phyloP scores from a whole-genome alignment of 2,797 vertebrate genomes.

The Lutjanus campechanus region DNA sequence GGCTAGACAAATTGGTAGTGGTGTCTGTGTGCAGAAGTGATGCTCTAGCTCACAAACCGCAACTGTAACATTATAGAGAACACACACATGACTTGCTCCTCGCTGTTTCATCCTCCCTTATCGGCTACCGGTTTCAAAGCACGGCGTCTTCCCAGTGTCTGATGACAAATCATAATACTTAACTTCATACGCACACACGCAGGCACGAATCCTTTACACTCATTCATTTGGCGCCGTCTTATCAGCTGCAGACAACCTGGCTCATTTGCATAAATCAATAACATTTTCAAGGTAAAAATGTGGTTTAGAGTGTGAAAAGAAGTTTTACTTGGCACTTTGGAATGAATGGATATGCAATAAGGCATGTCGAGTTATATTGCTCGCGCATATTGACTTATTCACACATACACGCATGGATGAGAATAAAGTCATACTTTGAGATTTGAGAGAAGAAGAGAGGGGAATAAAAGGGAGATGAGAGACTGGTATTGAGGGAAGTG shows the following conservation, averaged over 20 bases:
- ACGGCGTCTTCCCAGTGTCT: constrained; percentile 3
- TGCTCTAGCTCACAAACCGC: constrained; percentile 7
- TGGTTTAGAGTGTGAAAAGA: constrained; percentile 24
- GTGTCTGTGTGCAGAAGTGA: constrained; percentile 23
- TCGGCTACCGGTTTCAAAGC: constrained; percentile 9
- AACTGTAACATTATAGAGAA: constrained; percentile 2
- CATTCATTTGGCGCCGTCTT: constrained; percentile 38
- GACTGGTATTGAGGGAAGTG: constrained; percentile 41
- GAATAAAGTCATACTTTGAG: constrained; percentile 53
- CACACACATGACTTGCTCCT: background rate
- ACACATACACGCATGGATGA: constrained; percentile 6
- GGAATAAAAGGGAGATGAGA: constrained; percentile 53
- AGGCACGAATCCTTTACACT: constrained; percentile 24
- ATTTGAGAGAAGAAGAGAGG: constrained; percentile 46
- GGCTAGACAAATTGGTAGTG: constrained; percentile 23
- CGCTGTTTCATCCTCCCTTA: background rate
- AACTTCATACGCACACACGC: background rate
- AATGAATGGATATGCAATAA: constrained; percentile 53
- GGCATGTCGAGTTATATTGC: constrained; percentile 36
- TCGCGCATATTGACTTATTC: constrained; percentile 46
- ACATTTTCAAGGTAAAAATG: constrained; percentile 38
- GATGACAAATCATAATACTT: constrained; percentile 42
- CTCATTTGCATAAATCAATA: constrained; percentile 66
- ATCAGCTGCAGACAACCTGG: constrained; percentile 43
- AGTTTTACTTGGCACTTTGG: constrained; percentile 40